Percentiles rank a stretch among this genome's conserved stretches.
phyloP scores from a whole-genome alignment of 1,140 invertebrate genomes.

The Rhizoglyphus robini region DNA sequence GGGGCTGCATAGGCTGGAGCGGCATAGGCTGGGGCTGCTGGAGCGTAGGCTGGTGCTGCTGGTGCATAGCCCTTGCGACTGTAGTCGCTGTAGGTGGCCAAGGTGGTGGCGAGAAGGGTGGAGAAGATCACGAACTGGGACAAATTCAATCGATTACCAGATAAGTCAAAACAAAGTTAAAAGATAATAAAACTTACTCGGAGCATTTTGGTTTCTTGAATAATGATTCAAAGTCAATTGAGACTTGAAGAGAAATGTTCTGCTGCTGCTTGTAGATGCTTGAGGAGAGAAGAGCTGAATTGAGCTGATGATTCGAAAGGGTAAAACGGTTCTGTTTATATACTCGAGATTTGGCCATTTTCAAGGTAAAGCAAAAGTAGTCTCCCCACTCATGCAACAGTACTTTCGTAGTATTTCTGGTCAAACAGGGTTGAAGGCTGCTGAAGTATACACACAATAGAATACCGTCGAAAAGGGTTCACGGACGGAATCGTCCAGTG shows the following conservation, averaged over 20 bases:
- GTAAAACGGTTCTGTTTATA: not conserved
- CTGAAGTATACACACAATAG: not conserved
- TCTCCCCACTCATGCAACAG: not conserved
- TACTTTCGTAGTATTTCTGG: too few species aligned
- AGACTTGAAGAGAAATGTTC: too few species aligned
- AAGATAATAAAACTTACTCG: not conserved
- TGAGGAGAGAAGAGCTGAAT: too few species aligned
- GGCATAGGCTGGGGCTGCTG: not conserved
- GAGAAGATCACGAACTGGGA: not conserved
- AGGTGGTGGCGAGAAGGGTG: not conserved
- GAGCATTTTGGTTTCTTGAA: too few species aligned
- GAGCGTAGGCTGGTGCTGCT: not conserved
- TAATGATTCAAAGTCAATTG: too few species aligned
- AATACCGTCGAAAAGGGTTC: too few species aligned
- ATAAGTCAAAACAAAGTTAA: not conserved
- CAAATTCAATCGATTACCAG: too few species aligned
- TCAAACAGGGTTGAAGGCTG: not conserved
- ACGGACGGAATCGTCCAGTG: not conserved
- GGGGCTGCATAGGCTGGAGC: not conserved
- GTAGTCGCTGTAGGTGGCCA: not conserved
- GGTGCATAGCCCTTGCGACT: not conserved
- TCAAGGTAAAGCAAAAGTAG: not conserved
- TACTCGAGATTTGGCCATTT: not conserved
- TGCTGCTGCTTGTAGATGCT: too few species aligned
- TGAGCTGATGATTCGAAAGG: too few species aligned